phyloP scores from a whole-genome alignment of 1,140 invertebrate species.

The Cydia amplana region DNA sequence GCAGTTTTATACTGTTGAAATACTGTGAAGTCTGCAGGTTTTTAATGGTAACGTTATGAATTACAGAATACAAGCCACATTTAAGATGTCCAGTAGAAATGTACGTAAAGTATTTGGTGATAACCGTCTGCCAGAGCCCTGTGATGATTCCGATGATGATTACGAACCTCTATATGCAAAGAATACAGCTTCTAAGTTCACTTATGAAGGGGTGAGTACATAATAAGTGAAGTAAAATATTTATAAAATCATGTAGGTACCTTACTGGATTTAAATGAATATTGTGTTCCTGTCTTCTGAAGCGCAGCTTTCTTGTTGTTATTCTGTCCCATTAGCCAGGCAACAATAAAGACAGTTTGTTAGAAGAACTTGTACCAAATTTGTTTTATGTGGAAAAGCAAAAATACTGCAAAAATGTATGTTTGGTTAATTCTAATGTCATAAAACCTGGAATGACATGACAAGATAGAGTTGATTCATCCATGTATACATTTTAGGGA shows the following conservation, averaged over 20 bases:
- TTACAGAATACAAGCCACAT: constrained; percentile 33
- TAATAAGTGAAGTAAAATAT: not conserved
- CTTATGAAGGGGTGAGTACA: constrained; percentile 45
- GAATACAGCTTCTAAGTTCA: constrained; percentile 23
- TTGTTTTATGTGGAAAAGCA: too few species aligned
- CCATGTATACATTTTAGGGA: too few species aligned
- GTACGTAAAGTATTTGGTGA: constrained; percentile 43
- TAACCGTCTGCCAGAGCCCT: constrained; percentile 39
- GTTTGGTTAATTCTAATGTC: too few species aligned
- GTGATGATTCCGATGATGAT: constrained; percentile 48
- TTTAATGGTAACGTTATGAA: not conserved
- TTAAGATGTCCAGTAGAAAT: constrained; percentile 46
- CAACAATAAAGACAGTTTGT: too few species aligned
- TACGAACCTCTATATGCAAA: constrained; percentile 47
- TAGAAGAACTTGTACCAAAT: too few species aligned
- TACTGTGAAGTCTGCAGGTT: not conserved
- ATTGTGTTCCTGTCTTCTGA: not conserved
- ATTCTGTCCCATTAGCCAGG: too few species aligned
- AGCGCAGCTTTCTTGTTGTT: too few species aligned
- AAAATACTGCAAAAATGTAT: too few species aligned
- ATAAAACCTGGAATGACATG: too few species aligned
- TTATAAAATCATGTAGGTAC: not conserved
- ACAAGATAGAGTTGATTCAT: too few species aligned
- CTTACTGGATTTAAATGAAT: not conserved
- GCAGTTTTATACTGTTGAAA: not conserved